phyloP scores from a whole-genome alignment of 2,888 invertebrate genomes.

The Aspidapion aeneum region DNA sequence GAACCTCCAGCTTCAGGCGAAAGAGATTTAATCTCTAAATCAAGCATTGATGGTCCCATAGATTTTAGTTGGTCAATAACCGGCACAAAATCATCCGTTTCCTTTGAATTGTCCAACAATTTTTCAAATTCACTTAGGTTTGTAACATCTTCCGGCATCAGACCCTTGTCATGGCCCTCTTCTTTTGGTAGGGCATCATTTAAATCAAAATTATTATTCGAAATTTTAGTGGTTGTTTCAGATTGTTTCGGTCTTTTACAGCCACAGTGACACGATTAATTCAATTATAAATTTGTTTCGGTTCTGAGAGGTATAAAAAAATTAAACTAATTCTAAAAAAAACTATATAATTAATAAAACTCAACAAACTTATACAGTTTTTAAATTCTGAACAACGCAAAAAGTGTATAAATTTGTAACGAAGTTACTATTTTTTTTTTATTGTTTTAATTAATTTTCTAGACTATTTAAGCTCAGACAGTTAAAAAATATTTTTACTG shows the following conservation, averaged over 20 bases:
- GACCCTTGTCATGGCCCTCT: conserved; percentile 50
- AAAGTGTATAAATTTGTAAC: conserved; percentile 73
- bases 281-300: no score
- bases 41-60: conserved; percentile 79
- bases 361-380: conserved; percentile 48
- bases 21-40: conserved; percentile 81
- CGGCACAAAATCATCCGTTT: conserved; percentile 52
- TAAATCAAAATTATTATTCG: conserved; percentile 86
- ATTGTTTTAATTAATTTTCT: no score
- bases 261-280: no score
- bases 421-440: no score
- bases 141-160: conserved; percentile 56
- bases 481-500: no score
- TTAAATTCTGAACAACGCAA: conserved; percentile 71
- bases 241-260: conserved; percentile 93
- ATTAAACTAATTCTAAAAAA: no score
- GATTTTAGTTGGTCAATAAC: conserved; percentile 64
- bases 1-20: conserved; percentile 76
- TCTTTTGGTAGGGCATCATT: conserved; percentile 44
- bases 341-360: no score
- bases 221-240: conserved; percentile 75
- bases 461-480: no score
- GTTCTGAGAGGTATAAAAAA: no score
- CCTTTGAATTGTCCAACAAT: conserved; percentile 53
- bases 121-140: conserved; percentile 70